Evolutionary conservation across 2,888 invertebrate genomes (phyloP).

Genomic region (Oligia fasciuncula): DNA sequence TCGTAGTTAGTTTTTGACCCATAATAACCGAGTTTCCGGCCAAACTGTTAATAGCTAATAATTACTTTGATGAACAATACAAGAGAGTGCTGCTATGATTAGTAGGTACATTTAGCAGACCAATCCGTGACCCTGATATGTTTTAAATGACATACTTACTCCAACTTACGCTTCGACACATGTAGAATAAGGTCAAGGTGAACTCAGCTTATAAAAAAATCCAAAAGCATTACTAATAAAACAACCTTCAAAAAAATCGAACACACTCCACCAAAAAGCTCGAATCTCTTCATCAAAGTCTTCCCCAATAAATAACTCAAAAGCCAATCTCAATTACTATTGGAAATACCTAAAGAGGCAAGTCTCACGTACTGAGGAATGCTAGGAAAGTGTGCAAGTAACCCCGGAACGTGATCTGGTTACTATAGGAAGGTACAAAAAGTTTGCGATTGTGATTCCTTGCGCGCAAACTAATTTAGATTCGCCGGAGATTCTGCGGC

Average conservation of each 20-base stretch:
- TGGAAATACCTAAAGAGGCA: constrained; percentile 61
- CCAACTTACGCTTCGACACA: not conserved
- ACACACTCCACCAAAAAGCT: constrained; percentile 1
- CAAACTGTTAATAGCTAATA: not conserved
- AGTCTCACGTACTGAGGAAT: constrained; percentile 76
- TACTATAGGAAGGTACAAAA: constrained; percentile 75
- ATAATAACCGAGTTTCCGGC: not conserved
- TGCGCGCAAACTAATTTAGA: constrained; percentile 83
- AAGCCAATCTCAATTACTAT: constrained; percentile 48
- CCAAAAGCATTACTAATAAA: not conserved
- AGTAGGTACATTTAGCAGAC: not conserved
- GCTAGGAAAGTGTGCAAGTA: constrained; percentile 81
- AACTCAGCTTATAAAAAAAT: not conserved
- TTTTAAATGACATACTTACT: not conserved
- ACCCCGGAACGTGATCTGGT: constrained; percentile 78
- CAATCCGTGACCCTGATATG: not conserved
- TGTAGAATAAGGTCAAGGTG: not conserved
- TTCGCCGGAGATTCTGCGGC: constrained; percentile 80
- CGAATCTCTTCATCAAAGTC: constrained; percentile 24
- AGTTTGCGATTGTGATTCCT: constrained; percentile 80
- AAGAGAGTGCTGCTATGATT: not conserved
- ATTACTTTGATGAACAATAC: not conserved
- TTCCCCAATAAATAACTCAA: constrained; percentile 48
- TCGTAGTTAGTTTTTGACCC: not conserved
- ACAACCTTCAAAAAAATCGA: constrained; percentile 6